These are phyloP conservation scores for Strix uralensis DNA, from an alignment of 2,113 vertebrate genomes.

Conservation along the genomic window DNA sequence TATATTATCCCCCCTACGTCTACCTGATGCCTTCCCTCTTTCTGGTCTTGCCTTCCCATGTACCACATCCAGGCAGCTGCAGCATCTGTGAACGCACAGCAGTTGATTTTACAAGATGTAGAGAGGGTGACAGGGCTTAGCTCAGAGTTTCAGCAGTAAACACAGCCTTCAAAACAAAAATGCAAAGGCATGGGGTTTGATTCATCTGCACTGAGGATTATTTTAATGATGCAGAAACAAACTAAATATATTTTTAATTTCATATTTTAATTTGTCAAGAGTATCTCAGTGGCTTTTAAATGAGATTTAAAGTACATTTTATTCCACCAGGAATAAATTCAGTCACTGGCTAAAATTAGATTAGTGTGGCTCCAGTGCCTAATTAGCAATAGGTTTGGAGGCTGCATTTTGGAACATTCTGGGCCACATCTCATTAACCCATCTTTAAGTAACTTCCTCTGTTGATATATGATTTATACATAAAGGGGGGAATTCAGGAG, in stretches of 20 bases:
- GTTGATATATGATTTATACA: neutral
- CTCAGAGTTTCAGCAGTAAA: neutral
- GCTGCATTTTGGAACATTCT: neutral
- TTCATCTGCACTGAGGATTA: neutral
- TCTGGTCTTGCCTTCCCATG: rapidly evolving
- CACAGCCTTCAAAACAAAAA: neutral
- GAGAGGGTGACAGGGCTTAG: neutral
- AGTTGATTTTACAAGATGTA: rapidly evolving
- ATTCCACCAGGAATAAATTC: neutral
- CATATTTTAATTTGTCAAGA: conserved; percentile 47
- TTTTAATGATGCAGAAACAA: conserved; percentile 23
- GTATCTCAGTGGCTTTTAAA: neutral
- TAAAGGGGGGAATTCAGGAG: neutral
- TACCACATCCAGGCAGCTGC: neutral
- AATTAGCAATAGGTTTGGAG: neutral
- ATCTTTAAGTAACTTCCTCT: neutral
- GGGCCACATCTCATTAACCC: neutral
- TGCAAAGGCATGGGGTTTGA: rapidly evolving
- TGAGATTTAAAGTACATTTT: neutral
- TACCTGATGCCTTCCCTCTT: too few relatives aligned
- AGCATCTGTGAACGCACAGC: neutral
- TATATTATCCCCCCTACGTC: rapidly evolving
- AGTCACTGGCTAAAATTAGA: conserved; percentile 28
- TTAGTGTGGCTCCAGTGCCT: conserved; percentile 14
- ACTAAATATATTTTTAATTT: conserved; percentile 46